Percentiles rank a stretch among this genome's conserved stretches.
phyloP scores from a whole-genome alignment of 1,140 invertebrate species.

The Matsumurasca onukii region DNA sequence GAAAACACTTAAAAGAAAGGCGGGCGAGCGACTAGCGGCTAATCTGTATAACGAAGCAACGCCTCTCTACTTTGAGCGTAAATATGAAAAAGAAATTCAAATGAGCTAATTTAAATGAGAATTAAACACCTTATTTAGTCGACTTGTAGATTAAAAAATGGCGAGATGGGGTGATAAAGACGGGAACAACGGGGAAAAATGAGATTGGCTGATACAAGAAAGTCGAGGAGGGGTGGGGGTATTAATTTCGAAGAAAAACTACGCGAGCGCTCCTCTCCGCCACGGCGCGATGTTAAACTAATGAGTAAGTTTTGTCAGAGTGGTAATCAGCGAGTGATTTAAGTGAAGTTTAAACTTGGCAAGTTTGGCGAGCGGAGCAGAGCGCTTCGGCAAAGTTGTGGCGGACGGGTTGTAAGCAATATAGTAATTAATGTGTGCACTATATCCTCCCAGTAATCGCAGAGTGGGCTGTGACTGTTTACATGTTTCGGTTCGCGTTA shows the following conservation, averaged over 20 bases:
- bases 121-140: conserved; percentile 14
- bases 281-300: not conserved
- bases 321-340: conserved; percentile 9
- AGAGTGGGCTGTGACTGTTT: no score
- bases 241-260: conserved; percentile 6
- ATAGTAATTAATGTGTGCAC: conserved; percentile 5
- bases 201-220: not conserved
- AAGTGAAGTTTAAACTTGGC: conserved; percentile 3
- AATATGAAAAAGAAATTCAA: conserved; percentile 19
- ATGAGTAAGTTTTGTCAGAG: conserved; percentile 17
- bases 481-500: no score
- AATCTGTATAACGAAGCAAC: conserved; percentile 5
- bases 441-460: not conserved
- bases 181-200: not conserved
- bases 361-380: not conserved
- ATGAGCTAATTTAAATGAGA: conserved; percentile 16
- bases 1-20: not conserved
- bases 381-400: not conserved
- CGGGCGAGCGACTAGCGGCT: not conserved
- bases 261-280: not conserved
- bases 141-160: not conserved
- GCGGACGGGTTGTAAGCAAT: not conserved
- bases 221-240: not conserved
- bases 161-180: not conserved
- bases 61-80: conserved; percentile 3